Conservation (phyloP, 2,113 vertebrate species). For the Clarias magur region DNA sequence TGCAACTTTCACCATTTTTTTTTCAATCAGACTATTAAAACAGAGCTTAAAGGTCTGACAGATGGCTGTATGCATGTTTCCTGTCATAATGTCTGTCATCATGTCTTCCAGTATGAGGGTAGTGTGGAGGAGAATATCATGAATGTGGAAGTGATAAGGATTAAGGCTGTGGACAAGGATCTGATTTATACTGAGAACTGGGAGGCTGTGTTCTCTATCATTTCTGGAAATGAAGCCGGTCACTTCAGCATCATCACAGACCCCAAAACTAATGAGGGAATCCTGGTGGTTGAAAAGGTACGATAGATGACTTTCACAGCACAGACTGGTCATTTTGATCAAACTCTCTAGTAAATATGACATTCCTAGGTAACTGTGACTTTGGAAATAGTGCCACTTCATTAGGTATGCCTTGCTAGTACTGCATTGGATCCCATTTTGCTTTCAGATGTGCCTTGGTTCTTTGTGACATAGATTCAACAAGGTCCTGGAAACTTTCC, state of each 20-base stretch:
- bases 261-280: conserved; percentile 83
- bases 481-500: no score
- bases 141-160: conserved; percentile 80
- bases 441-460: no score
- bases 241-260: conserved; percentile 87
- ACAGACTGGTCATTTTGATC: background rate
- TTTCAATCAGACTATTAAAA: no score
- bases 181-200: conserved; percentile 84
- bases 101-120: conserved; percentile 76
- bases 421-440: no score
- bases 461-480: no score
- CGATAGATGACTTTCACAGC: background rate
- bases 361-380: background rate
- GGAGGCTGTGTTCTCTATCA: conserved; percentile 81
- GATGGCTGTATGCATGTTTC: no score
- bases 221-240: conserved; percentile 84
- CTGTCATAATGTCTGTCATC: no score
- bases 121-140: conserved; percentile 82
- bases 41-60: no score
- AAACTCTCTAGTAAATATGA: background rate
- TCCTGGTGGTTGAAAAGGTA: conserved; percentile 87
- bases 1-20: no score
- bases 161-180: conserved; percentile 83
- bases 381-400: background rate
- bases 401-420: no score